phyloP scores from a whole-genome alignment of 2,797 vertebrate species.

The Choloepus didactylus region DNA sequence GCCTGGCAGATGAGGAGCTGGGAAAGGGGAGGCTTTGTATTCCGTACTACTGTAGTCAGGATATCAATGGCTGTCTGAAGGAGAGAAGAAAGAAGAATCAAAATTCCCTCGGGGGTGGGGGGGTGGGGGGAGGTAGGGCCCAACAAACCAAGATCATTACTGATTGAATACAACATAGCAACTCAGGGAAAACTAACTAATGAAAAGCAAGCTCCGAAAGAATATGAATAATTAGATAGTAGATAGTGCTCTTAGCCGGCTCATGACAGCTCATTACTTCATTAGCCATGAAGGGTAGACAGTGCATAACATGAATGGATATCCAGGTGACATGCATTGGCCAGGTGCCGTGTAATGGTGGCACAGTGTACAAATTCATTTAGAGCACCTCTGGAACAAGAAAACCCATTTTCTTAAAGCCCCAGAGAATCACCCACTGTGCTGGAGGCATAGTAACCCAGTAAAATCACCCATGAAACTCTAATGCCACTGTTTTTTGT shows the following conservation, averaged over 20 bases:
- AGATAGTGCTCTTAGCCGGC: background rate
- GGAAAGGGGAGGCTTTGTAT: conserved; percentile 96
- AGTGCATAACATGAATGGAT: accelerated
- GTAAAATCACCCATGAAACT: background rate
- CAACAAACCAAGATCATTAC: background rate
- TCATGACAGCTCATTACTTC: accelerated
- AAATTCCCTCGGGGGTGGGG: background rate
- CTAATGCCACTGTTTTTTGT: background rate
- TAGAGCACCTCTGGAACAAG: background rate
- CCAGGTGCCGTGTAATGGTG: background rate
- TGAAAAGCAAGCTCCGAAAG: background rate
- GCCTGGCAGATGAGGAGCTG: conserved; percentile 98
- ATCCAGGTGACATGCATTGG: too few relatives aligned
- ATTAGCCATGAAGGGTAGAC: background rate
- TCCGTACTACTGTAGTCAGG: conserved; percentile 97
- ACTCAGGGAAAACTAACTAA: background rate
- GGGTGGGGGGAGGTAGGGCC: background rate
- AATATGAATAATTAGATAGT: background rate
- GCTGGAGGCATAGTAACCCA: background rate
- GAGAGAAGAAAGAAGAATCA: conserved; percentile 46
- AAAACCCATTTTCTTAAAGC: background rate
- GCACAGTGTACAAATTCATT: background rate
- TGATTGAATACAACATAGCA: background rate
- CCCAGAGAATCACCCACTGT: background rate
- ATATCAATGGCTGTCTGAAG: conserved; percentile 97